A percentile compares a stretch with the other conserved stretches of the same genome.
Conservation (phyloP, 2,113 vertebrate species). For the Morone saxatilis region DNA sequence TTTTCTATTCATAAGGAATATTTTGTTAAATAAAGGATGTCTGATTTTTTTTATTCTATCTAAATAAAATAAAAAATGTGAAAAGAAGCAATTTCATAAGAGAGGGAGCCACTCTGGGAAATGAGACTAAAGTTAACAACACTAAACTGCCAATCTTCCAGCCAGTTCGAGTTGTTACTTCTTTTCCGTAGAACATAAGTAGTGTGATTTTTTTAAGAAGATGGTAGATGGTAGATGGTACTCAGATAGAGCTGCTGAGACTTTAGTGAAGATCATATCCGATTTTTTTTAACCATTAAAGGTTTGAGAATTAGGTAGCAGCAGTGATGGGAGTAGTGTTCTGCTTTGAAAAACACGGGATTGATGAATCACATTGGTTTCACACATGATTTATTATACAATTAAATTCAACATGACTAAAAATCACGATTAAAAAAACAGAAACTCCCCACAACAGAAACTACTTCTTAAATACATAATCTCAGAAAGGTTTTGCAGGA, state of each 20-base stretch:
- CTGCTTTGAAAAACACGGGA: constrained; percentile 12
- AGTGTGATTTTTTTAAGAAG: neutral
- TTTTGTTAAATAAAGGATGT: neutral
- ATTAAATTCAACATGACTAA: neutral
- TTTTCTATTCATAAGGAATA: neutral
- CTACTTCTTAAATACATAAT: neutral
- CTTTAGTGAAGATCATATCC: too few relatives aligned
- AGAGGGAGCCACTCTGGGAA: neutral
- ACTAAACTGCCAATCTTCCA: neutral
- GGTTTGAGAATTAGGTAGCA: neutral
- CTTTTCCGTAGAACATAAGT: neutral
- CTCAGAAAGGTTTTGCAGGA: too few relatives aligned
- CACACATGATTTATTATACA: neutral
- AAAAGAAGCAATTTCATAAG: neutral
- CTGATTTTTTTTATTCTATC: too few relatives aligned
- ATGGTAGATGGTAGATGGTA: neutral
- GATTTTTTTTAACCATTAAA: neutral
- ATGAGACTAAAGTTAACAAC: neutral
- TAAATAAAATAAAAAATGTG: neutral
- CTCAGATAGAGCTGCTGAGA: neutral
- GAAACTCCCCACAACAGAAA: neutral
- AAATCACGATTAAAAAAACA: neutral
- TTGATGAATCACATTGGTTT: constrained; percentile 1
- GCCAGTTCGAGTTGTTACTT: neutral
- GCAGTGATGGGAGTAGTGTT: neutral